These are phyloP conservation scores for Eubasilissa regina DNA, from an alignment of 1,140 invertebrate species.

Conservation along the genomic window DNA sequence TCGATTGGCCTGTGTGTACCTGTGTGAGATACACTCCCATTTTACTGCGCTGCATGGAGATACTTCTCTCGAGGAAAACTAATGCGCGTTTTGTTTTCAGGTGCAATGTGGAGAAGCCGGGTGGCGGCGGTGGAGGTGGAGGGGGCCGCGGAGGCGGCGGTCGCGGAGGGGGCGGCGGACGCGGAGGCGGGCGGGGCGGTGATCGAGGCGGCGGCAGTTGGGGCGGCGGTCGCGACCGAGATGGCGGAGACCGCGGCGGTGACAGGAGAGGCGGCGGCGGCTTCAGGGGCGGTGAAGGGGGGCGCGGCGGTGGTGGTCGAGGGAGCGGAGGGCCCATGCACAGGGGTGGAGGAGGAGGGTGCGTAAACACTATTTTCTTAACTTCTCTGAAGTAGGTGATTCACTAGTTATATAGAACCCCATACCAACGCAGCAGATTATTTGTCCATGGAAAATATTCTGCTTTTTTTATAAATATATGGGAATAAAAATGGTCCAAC, in stretches of 20 bases:
- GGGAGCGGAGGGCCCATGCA: slow-evolving; percentile 71
- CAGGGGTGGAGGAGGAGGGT: slow-evolving; percentile 76
- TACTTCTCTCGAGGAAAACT: not conserved
- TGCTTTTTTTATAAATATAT: slow-evolving; percentile 52
- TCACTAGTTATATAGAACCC: not conserved
- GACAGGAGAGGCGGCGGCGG: slow-evolving; percentile 63
- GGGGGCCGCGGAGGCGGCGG: slow-evolving; percentile 66
- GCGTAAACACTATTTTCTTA: slow-evolving; percentile 55
- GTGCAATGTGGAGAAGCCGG: slow-evolving; percentile 83
- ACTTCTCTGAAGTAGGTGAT: too few relatives aligned
- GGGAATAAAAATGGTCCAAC: slow-evolving; percentile 61
- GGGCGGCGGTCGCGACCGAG: slow-evolving; percentile 63
- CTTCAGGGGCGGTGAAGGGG: slow-evolving; percentile 66
- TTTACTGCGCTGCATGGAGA: not conserved
- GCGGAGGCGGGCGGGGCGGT: slow-evolving; percentile 66
- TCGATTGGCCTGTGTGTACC: slow-evolving; percentile 49
- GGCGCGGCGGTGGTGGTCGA: slow-evolving; percentile 66
- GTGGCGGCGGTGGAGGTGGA: slow-evolving; percentile 64
- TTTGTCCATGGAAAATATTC: slow-evolving; percentile 42
- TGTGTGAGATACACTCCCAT: slow-evolving; percentile 27
- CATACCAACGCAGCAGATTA: slow-evolving; percentile 49
- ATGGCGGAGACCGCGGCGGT: slow-evolving; percentile 67
- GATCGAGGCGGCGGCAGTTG: slow-evolving; percentile 60
- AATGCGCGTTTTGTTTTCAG: slow-evolving; percentile 55
- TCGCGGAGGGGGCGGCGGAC: slow-evolving; percentile 66